phyloP scores from a whole-genome alignment of 2,113 vertebrate genomes.

The Antennarius striatus region DNA sequence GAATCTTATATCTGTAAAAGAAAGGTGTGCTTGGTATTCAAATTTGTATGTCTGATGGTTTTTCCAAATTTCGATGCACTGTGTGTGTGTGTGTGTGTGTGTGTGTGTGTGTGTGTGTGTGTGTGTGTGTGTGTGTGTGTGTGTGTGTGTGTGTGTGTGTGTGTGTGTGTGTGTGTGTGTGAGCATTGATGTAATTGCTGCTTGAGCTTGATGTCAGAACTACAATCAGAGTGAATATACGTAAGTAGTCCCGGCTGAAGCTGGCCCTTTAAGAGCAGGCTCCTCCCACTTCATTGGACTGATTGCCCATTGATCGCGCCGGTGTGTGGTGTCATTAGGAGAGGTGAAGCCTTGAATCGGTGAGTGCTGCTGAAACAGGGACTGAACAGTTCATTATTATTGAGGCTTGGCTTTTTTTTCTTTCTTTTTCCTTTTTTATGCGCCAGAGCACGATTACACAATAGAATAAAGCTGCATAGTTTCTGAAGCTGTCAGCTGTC shows the following conservation, averaged over 20 bases:
- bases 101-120: background rate
- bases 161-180: background rate
- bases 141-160: too few species aligned
- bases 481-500: too few species aligned
- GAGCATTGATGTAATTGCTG: background rate
- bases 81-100: too few species aligned
- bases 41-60: too few species aligned
- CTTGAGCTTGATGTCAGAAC: background rate
- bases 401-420: too few species aligned
- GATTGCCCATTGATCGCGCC: slow-evolving; percentile 19
- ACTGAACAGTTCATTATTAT: too few species aligned
- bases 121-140: background rate
- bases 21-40: too few species aligned
- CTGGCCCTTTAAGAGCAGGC: background rate
- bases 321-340: background rate
- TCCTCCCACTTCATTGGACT: background rate
- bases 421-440: background rate
- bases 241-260: too few species aligned
- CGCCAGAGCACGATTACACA: background rate
- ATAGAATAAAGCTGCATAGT: background rate
- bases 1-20: too few species aligned
- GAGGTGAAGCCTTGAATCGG: slow-evolving; percentile 4
- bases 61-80: too few species aligned
- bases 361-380: slow-evolving; percentile 3
- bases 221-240: background rate